Percentiles rank a stretch among this genome's conserved stretches.
These are phyloP conservation scores for Virgularia gustaviana DNA, from an alignment of 92 coral and sea anemone genomes.

Conservation along the genomic window DNA sequence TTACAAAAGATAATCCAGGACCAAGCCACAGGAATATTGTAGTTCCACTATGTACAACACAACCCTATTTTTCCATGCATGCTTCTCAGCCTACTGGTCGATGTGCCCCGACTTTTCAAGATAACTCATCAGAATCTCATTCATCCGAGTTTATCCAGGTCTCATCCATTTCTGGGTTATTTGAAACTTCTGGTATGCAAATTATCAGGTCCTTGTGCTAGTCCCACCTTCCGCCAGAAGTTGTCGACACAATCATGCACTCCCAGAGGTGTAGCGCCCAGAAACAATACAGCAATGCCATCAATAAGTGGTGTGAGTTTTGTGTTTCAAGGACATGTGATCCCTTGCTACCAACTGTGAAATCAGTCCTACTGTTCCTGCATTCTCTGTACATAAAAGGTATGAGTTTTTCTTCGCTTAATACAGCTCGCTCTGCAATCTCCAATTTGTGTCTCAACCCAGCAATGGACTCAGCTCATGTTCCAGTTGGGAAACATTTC, in stretches of 20 bases:
- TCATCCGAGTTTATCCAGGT: constrained; percentile 37
- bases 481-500: constrained; percentile 45
- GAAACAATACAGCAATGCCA: constrained; percentile 54
- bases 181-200: constrained; percentile 54
- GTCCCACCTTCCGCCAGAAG: constrained; percentile 39
- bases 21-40: constrained; percentile 41
- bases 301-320: constrained; percentile 49
- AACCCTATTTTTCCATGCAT: constrained; percentile 35
- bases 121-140: constrained; percentile 40
- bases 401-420: no score
- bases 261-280: constrained; percentile 47
- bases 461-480: constrained; percentile 5
- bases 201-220: constrained; percentile 58
- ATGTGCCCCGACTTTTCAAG: constrained; percentile 25
- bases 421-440: constrained; percentile 50
- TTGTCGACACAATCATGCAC: constrained; percentile 56
- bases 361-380: constrained; percentile 25
- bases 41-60: constrained; percentile 38
- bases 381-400: constrained; percentile 46
- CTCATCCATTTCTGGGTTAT: constrained; percentile 43
- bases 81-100: constrained; percentile 34
- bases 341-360: constrained; percentile 59
- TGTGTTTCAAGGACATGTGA: constrained; percentile 46
- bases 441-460: constrained; percentile 33
- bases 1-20: constrained; percentile 44